phyloP scores from a whole-genome alignment of 2,113 vertebrate species.

The Parotia lawesii region DNA sequence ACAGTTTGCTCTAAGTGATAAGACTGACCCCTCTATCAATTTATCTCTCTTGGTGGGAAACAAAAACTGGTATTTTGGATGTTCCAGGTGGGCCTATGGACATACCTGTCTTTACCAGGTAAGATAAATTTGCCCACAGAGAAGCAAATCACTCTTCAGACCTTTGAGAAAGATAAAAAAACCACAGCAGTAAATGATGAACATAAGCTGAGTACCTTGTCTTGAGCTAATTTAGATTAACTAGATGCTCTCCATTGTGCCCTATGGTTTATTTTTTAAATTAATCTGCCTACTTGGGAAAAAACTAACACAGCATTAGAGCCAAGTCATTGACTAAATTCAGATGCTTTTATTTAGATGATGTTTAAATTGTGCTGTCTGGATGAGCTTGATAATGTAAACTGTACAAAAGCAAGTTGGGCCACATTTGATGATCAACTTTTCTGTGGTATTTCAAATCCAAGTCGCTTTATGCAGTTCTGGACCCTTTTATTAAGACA shows the following conservation, averaged over 20 bases:
- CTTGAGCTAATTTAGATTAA: neutral
- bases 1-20: neutral
- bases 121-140: neutral
- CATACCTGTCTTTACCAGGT: neutral
- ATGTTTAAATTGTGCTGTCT: neutral
- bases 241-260: neutral
- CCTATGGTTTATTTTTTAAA: neutral
- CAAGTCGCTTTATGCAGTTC: neutral
- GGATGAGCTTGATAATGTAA: neutral
- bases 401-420: neutral
- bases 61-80: neutral
- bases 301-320: neutral
- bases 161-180: neutral
- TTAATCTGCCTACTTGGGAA: neutral
- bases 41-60: neutral
- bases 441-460: neutral
- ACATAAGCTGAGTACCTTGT: neutral
- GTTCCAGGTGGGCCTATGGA: neutral
- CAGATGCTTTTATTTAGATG: slow-evolving; percentile 38
- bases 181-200: neutral
- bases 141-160: neutral
- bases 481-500: neutral
- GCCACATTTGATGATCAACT: neutral
- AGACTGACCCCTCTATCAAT: neutral
- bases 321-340: slow-evolving; percentile 1